These are phyloP conservation scores for Phoxinus dragarum DNA, from an alignment of 2,797 vertebrate species.

Conservation along the genomic window DNA sequence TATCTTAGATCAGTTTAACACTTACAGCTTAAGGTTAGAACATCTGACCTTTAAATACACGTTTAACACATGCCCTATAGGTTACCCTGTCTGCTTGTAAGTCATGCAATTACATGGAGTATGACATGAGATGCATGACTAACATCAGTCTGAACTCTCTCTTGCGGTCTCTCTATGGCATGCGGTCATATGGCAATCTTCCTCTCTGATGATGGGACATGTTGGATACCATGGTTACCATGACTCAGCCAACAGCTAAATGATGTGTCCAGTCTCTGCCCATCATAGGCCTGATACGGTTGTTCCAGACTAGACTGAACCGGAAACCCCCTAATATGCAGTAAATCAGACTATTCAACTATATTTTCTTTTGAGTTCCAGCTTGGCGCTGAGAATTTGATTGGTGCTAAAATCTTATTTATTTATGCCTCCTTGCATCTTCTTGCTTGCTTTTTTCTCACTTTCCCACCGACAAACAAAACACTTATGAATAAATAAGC, in stretches of 20 bases:
- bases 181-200: not conserved
- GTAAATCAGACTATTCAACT: not conserved
- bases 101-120: constrained; percentile 16
- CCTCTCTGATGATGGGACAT: not conserved
- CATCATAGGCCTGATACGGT: not conserved
- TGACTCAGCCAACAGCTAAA: not conserved
- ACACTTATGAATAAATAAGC: not conserved
- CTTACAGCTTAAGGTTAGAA: constrained; percentile 18
- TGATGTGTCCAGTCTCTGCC: constrained; percentile 6
- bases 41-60: constrained; percentile 40
- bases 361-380: not conserved
- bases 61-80: constrained; percentile 23
- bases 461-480: constrained; percentile 26
- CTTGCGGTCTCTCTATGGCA: not conserved
- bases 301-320: not conserved
- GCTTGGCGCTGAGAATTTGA: not conserved
- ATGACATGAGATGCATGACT: constrained; percentile 37
- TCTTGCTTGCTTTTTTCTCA: constrained; percentile 1
- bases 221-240: not conserved
- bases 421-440: constrained; percentile 21
- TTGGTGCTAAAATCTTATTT: not conserved
- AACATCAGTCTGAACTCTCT: constrained; percentile 12
- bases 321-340: not conserved
- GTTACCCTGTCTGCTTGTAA: not conserved
- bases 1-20: not conserved